A percentile compares a stretch with the other conserved stretches of the same genome.
These are phyloP conservation scores for Antechinus flavipes DNA, from an alignment of 2,113 vertebrate species.

Conservation along the genomic window DNA sequence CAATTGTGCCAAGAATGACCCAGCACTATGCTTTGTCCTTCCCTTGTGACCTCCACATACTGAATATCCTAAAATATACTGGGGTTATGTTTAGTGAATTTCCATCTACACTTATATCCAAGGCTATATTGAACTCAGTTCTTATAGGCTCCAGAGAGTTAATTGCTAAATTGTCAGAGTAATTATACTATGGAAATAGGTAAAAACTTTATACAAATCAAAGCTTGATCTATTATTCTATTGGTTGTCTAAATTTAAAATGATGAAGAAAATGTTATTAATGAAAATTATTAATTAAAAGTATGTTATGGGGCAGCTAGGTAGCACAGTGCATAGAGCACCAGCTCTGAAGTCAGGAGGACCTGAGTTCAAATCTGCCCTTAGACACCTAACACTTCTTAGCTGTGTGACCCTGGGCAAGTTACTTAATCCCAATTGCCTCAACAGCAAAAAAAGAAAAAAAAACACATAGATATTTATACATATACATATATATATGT, in stretches of 20 bases:
- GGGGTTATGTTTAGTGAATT: background rate
- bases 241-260: background rate
- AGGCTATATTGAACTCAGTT: background rate
- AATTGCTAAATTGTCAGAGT: background rate
- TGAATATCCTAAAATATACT: slow-evolving; percentile 1
- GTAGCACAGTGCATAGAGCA: no score
- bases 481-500: background rate
- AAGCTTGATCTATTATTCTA: background rate
- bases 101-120: background rate
- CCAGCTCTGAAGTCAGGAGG: no score
- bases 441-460: no score
- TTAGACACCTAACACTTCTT: no score
- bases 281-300: background rate
- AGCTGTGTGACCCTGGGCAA: no score
- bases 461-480: no score
- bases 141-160: background rate
- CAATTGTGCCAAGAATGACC: slow-evolving; percentile 1
- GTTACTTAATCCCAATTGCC: no score
- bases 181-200: background rate
- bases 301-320: background rate
- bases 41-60: background rate
- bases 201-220: background rate
- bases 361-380: no score
- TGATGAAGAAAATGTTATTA: background rate
- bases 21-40: background rate